Evolutionary conservation across 2,797 vertebrate species (phyloP).

Genomic region (Triplophysa yarkandensis): DNA sequence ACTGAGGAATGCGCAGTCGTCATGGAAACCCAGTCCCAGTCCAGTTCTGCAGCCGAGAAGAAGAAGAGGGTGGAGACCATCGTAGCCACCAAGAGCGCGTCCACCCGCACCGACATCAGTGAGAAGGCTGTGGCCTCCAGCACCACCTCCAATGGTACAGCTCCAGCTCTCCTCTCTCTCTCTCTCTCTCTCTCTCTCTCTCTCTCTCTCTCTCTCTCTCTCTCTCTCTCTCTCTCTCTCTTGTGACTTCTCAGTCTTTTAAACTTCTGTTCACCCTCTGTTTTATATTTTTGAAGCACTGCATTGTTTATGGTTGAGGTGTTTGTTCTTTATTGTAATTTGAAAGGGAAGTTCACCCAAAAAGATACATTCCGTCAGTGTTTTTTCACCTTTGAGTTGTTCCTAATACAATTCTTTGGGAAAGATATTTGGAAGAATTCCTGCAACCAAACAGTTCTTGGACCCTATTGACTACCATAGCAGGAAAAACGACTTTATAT

Average conservation of each 20-base stretch:
- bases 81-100: constrained; percentile 85
- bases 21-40: constrained; percentile 98
- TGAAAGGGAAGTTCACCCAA: too few relatives aligned
- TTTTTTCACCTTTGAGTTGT: too few relatives aligned
- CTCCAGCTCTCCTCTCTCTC: background rate
- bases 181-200: too few relatives aligned
- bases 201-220: too few relatives aligned
- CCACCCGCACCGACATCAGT: constrained; percentile 89
- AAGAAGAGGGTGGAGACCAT: constrained; percentile 96
- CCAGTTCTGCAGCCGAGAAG: constrained; percentile 90
- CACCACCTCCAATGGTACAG: constrained; percentile 96
- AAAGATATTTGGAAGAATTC: too few relatives aligned
- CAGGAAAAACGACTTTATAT: too few relatives aligned
- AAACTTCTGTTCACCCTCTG: background rate
- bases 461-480: too few relatives aligned
- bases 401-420: too few relatives aligned
- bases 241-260: background rate
- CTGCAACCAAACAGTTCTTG: too few relatives aligned
- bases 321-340: background rate
- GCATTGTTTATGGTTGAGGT: background rate
- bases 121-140: constrained; percentile 98
- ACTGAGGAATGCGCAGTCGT: constrained; percentile 93
- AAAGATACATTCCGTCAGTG: too few relatives aligned
- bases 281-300: background rate
- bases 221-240: too few relatives aligned